Evolutionary conservation across 2,888 invertebrate species (phyloP).

Genomic region (Geotrupes spiniger): DNA sequence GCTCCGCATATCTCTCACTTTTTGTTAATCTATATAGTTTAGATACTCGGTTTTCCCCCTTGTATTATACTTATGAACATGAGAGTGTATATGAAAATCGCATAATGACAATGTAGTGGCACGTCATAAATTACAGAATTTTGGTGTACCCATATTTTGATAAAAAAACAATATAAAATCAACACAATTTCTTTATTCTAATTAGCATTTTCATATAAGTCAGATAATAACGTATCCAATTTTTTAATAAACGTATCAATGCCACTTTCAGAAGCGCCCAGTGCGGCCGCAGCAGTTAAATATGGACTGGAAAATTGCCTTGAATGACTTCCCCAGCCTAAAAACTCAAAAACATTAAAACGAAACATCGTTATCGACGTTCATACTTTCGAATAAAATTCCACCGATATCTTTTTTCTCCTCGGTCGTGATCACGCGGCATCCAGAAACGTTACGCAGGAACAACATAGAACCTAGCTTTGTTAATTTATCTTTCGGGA

Average conservation of each 20-base stretch:
- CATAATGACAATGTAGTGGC: no score
- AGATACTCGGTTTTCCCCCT: no score
- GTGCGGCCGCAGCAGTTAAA: slow-evolving; percentile 70
- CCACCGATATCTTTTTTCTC: slow-evolving; percentile 57
- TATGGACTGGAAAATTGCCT: slow-evolving; percentile 61
- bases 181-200: no score
- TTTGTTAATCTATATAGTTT: no score
- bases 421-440: slow-evolving; percentile 59
- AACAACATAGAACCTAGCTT: slow-evolving; percentile 72
- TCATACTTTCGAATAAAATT: slow-evolving; percentile 57
- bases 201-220: background rate
- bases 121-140: no score
- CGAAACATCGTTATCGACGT: slow-evolving; percentile 11
- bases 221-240: slow-evolving; percentile 39
- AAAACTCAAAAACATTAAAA: slow-evolving; percentile 20
- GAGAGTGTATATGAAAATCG: no score
- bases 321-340: slow-evolving; percentile 72
- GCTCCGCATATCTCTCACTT: no score
- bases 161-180: no score
- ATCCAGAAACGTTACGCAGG: slow-evolving; percentile 69
- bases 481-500: slow-evolving; percentile 53
- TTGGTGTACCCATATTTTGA: no score
- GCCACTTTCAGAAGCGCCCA: slow-evolving; percentile 65
- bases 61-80: no score
- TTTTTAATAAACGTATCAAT: slow-evolving; percentile 67